Evolutionary conservation across 1,140 invertebrate species (phyloP), one percentile per base, ranked within the genome.

Genomic region (Ridgeia piscesae): DNA sequence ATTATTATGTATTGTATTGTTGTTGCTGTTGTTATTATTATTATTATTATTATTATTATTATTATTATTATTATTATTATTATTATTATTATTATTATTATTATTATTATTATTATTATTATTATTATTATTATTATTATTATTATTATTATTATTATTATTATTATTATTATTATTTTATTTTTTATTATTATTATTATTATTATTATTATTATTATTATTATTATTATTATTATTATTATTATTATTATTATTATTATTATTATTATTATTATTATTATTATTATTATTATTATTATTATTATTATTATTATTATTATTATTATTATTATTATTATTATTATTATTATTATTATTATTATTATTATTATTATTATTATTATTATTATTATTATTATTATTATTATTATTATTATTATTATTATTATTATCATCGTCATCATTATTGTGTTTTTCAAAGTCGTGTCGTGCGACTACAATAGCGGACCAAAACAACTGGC

Each of bases 141-240:
- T n/a, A n/a, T n/a, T n/a, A n/a, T n/a, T n/a, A n/a, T n/a, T n/a
- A n/a, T n/a, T n/a, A n/a, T n/a, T n/a, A n/a, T n/a, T n/a, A n/a
- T n/a, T n/a, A n/a, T n/a, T n/a, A n/a, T n/a, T n/a, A n/a, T n/a
- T n/a, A n/a, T 88, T 88, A 88, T 88, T 88, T 88, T n/a, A 88
- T 88, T 88, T 88, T 21, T 88, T n/a, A 88, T 88, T 21, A 21
- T 21, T n/a, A 88, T 88, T 21, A 21, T 21, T 88, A 88, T 88
- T 21, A n/a, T 21, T 88, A 21, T 88, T n/a, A 88, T 21, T 88
- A 21, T 88, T 21, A 88, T 21, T 21, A 21, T 21, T 21, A 88
- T n/a, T 88, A 88, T 88, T 88, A 88, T 88, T 88, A 88, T 88
- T 88, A 88, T 88, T 88, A 88, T 88, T 88, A 88, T 88, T 88